These are phyloP conservation scores for Anabas testudineus DNA, from an alignment of 2,797 vertebrate genomes.

Conservation along the genomic window DNA sequence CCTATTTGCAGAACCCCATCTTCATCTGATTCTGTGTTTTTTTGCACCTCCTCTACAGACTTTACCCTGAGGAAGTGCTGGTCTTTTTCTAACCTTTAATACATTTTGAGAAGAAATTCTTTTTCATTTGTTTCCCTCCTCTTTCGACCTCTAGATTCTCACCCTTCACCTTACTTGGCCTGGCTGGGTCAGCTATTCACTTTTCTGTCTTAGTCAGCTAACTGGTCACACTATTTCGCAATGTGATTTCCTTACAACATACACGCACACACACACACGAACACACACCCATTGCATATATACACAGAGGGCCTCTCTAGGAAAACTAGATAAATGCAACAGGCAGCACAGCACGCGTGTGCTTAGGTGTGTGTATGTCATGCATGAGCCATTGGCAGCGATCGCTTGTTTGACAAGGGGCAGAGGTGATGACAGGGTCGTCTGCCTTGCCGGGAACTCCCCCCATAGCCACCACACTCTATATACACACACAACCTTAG, in stretches of 20 bases:
- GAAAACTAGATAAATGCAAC: slow-evolving; percentile 28
- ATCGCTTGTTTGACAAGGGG: slow-evolving; percentile 74
- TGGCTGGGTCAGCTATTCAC: slow-evolving; percentile 52
- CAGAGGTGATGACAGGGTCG: slow-evolving; percentile 81
- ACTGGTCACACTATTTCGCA: slow-evolving; percentile 3
- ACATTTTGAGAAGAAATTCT: slow-evolving; percentile 35
- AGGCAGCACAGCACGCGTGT: slow-evolving; percentile 34
- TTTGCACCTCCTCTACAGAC: neutral
- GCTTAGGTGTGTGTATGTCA: slow-evolving; percentile 39
- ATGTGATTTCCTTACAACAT: slow-evolving; percentile 23
- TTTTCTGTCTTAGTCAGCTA: slow-evolving; percentile 13
- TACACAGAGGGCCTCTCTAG: neutral
- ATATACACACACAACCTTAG: slow-evolving; percentile 73
- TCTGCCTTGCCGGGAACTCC: slow-evolving; percentile 79
- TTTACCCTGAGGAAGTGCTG: slow-evolving; percentile 37
- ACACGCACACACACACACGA: slow-evolving; percentile 14
- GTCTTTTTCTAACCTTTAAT: slow-evolving; percentile 31
- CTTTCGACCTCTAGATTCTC: slow-evolving; percentile 53
- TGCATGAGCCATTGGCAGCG: slow-evolving; percentile 45
- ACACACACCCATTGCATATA: slow-evolving; percentile 5
- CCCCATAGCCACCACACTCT: slow-evolving; percentile 65
- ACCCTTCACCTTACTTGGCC: slow-evolving; percentile 66
- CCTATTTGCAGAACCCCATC: slow-evolving; percentile 21
- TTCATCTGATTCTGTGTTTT: slow-evolving; percentile 4
- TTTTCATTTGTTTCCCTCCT: slow-evolving; percentile 31